Evolutionary conservation across 2,797 vertebrate species (phyloP), one percentile per base, ranked within the genome.

Genomic region (Kryptopterus vitreolus): DNA sequence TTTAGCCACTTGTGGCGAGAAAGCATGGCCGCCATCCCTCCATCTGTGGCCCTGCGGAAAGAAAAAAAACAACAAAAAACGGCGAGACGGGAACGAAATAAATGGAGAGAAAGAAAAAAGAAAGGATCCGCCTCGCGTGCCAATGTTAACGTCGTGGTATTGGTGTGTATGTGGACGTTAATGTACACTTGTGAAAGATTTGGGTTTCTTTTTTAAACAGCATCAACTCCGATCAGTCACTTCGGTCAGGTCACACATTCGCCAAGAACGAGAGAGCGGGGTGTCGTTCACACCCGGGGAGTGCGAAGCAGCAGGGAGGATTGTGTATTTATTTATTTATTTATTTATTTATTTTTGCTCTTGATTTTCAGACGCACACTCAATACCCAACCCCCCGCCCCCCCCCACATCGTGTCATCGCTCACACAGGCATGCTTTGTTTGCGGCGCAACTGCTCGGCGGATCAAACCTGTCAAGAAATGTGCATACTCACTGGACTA

Each of bases 41-140:
- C 84, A 84, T 88, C 84, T 83, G 78, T 29, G 61, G 81, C 73
- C 71, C 74, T 82, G 77, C 22, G 81, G n/a, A n/a, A n/a, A n/a
- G n/a, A n/a, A n/a, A n/a, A n/a, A n/a, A n/a, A n/a, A n/a, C n/a
- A n/a, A n/a, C n/a, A n/a, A 81, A 78, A 82, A 78, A 71, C 10
- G 13, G 63, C 71, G 73, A 61, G 55, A 72, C 18, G 80, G 11
- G 31, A 2, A 76, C 29, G 53, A 80, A 76, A 70, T 52, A 35
- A 66, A n/a, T n/a, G 24, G 69, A 81, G 10, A 31, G 55, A n/a
- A 52, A 43, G 78, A 57, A 18, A 26, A 52, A 11, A 10, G 33
- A n/a, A n/a, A n/a, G n/a, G n/a, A n/a, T n/a, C n/a, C 57, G 55
- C 68, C 18, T 82, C 31, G 35, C 76, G 73, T 78, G 61, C 26